Conservation (phyloP, 2,888 invertebrate genomes). For the Lochmaea capreae region DNA sequence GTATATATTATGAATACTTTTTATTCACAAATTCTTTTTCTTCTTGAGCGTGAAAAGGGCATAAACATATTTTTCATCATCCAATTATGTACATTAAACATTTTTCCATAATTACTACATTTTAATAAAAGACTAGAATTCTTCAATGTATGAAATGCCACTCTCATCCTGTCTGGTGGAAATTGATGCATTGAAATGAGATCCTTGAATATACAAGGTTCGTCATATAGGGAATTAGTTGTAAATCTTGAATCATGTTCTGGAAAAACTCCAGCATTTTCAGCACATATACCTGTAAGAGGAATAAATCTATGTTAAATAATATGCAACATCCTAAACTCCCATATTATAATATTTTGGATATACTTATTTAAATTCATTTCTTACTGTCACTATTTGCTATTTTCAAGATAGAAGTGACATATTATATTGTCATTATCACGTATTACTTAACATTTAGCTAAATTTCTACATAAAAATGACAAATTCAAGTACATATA, state of each 20-base stretch:
- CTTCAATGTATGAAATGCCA: constrained; percentile 29
- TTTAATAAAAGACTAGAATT: constrained; percentile 8
- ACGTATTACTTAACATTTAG: no score
- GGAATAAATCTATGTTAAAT: not conserved
- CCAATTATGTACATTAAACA: constrained; percentile 22
- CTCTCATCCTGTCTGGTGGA: constrained; percentile 41
- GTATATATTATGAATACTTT: not conserved
- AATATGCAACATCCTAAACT: not conserved
- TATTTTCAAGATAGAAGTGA: no score
- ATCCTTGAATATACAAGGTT: constrained; percentile 46
- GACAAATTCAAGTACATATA: no score
- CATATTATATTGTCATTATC: no score
- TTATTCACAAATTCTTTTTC: constrained; percentile 24
- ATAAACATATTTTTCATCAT: constrained; percentile 16
- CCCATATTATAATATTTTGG: no score
- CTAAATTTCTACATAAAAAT: no score
- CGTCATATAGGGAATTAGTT: constrained; percentile 35
- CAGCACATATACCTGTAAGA: constrained; percentile 51
- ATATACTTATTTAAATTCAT: no score
- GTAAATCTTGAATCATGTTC: constrained; percentile 45
- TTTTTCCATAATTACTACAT: constrained; percentile 18
- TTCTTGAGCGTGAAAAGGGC: constrained; percentile 13
- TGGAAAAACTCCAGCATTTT: constrained; percentile 43
- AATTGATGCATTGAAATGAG: constrained; percentile 50
- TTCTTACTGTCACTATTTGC: no score